Percentiles rank a stretch among this genome's conserved stretches.
Evolutionary conservation across 2,113 vertebrate species (phyloP).

Genomic region (Brevimyrus niger): DNA sequence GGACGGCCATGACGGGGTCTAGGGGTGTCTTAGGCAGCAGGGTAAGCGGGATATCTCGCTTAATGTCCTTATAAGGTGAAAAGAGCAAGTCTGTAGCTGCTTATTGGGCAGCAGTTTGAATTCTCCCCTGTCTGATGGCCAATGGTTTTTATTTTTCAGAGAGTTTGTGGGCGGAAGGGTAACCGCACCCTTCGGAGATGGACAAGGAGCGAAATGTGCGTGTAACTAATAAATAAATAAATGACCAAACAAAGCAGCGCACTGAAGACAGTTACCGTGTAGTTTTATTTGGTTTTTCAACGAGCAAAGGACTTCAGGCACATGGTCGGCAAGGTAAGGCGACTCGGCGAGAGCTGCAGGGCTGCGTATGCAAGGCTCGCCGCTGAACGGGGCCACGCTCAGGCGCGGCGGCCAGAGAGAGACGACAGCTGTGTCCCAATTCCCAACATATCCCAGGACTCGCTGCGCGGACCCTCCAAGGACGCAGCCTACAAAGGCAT

Average conservation of each 20-base stretch:
- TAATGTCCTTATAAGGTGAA: not conserved
- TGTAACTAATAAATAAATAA: not conserved
- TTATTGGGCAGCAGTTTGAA: not conserved
- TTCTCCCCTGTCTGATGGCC: not conserved
- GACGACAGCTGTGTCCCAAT: not conserved
- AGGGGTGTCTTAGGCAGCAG: not conserved
- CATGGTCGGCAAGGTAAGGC: not conserved
- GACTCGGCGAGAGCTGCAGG: not conserved
- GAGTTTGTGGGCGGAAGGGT: not conserved
- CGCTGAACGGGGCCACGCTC: not conserved
- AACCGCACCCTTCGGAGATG: not conserved
- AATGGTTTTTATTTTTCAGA: not conserved
- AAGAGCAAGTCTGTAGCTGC: not conserved
- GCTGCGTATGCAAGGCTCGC: not conserved
- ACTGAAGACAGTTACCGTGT: not conserved
- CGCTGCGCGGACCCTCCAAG: not conserved
- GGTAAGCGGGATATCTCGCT: not conserved
- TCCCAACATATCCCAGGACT: not conserved
- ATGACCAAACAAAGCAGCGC: not conserved
- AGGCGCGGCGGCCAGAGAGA: too few relatives aligned
- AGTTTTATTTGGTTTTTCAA: constrained; percentile 11
- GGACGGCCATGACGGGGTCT: not conserved
- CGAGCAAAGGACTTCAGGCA: not conserved
- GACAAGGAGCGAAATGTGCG: not conserved
- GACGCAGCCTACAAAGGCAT: not conserved